Conservation (phyloP, 2,113 vertebrate species). For the Bostrychus sinensis region DNA sequence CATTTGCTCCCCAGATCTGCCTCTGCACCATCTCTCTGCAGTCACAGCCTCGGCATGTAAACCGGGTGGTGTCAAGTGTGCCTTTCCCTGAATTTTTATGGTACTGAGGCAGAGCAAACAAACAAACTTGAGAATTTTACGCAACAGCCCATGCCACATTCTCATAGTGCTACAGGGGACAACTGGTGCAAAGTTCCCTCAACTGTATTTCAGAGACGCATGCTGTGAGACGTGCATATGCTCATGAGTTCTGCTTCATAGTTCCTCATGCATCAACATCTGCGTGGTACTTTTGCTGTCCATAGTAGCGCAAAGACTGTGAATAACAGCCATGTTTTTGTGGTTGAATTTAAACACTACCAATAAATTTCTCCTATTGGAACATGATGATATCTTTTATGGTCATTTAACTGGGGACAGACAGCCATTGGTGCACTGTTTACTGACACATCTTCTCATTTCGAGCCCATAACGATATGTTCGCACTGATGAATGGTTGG, state of each 20-base stretch:
- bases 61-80: conserved; percentile 59
- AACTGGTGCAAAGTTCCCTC: conserved; percentile 46
- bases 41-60: conserved; percentile 55
- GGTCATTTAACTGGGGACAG: conserved; percentile 26
- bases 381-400: conserved; percentile 25
- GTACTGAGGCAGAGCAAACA: conserved; percentile 71
- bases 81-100: conserved; percentile 66
- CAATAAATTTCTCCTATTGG: conserved; percentile 25
- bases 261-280: conserved; percentile 16
- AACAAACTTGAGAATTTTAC: conserved; percentile 75
- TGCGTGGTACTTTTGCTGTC: conserved; percentile 17
- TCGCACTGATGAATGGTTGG: conserved; percentile 60
- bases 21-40: conserved; percentile 48
- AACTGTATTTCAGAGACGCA: conserved; percentile 32
- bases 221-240: conserved; percentile 35
- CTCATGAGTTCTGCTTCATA: conserved; percentile 14
- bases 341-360: conserved; percentile 7
- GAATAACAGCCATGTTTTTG: conserved; percentile 18
- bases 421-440: conserved; percentile 25
- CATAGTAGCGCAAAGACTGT: background rate
- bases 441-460: conserved; percentile 60
- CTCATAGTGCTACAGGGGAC: conserved; percentile 52
- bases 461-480: conserved; percentile 69
- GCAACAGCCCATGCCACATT: conserved; percentile 54
- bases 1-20: conserved; percentile 70